Evolutionary conservation across 2,888 invertebrate genomes (phyloP), one percentile per base, ranked within the genome.

Genomic region (Mythimna albipuncta): DNA sequence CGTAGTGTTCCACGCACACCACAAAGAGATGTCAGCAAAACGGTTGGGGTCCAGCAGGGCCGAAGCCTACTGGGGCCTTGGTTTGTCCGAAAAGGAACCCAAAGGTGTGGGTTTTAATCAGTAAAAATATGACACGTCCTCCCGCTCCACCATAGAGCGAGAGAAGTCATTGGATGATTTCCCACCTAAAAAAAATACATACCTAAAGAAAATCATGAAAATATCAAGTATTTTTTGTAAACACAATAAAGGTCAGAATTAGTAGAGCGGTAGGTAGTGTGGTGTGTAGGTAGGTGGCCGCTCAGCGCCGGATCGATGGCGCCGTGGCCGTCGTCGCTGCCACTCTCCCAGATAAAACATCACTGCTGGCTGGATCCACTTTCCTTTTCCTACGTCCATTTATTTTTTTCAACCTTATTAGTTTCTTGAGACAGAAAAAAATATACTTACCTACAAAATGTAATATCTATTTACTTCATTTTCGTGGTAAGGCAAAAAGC

Each of bases 331-430:
- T 62, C 67, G 38, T 62, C 76, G 38, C 32, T 61, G 41, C 80
- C 70, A 66, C 64, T 78, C 75, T 72, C 58, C 26, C 58, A 82
- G 82, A 86, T 83, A 87, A 82, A 85, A 85, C 81, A 76, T 74
- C 79, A 76, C 77, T 73, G 79, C 75, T 82, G 79, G 79, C 75
- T 82, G 79, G 81, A 71, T 62, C 83, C 76, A 85, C 78, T 86
- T 87, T 86, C 72, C 65, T 78, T 83, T 69, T 66, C 69, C 77
- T 64, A 67, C 72, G 77, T 82, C 70, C 79, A 84, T 86, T 85
- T 79, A 79, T 84, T 52, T 81, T 77, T 64, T 64, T 16, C 74
- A 73, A 69, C 16, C 70, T 81, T 81, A 82, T 83, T 83, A 82
- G 63, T 74, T 73, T 59, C 61, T 74, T 21, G 19, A 44, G 4